These are phyloP conservation scores for Tapirus indicus DNA, from an alignment of 2,797 vertebrate species.

Conservation along the genomic window DNA sequence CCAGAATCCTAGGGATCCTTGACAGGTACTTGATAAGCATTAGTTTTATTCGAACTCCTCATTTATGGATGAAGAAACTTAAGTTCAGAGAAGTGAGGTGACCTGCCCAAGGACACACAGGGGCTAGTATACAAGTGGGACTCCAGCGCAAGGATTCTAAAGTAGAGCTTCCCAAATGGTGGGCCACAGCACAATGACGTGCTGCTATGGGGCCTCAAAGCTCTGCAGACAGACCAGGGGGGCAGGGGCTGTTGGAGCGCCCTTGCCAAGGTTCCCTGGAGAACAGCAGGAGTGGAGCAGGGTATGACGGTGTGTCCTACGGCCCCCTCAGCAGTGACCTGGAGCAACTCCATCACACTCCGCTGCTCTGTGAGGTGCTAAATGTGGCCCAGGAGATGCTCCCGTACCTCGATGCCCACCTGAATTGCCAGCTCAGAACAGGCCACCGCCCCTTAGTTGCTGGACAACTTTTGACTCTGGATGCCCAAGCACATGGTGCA, in stretches of 20 bases:
- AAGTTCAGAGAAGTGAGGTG: neutral
- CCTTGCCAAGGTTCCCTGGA: no score
- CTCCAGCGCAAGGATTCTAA: neutral
- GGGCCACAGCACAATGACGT: fast-evolving
- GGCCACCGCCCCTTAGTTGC: neutral
- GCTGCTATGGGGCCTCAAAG: neutral
- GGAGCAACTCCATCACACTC: neutral
- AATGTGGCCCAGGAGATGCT: neutral
- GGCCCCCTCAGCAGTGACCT: neutral
- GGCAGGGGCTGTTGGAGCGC: neutral
- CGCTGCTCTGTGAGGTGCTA: neutral
- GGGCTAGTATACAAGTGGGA: neutral
- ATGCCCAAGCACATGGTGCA: neutral
- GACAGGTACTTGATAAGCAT: neutral
- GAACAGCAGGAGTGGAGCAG: neutral
- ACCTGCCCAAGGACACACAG: neutral
- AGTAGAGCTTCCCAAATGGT: neutral
- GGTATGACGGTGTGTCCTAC: neutral
- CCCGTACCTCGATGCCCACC: neutral
- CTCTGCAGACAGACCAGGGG: neutral
- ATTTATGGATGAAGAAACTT: neutral
- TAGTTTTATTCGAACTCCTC: neutral
- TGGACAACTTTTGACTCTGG: neutral
- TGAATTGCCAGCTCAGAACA: neutral
- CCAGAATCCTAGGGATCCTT: neutral